Evolutionary conservation across 2,888 invertebrate species (phyloP), one percentile per base, ranked within the genome.

Genomic region (Malacosoma neustria): DNA sequence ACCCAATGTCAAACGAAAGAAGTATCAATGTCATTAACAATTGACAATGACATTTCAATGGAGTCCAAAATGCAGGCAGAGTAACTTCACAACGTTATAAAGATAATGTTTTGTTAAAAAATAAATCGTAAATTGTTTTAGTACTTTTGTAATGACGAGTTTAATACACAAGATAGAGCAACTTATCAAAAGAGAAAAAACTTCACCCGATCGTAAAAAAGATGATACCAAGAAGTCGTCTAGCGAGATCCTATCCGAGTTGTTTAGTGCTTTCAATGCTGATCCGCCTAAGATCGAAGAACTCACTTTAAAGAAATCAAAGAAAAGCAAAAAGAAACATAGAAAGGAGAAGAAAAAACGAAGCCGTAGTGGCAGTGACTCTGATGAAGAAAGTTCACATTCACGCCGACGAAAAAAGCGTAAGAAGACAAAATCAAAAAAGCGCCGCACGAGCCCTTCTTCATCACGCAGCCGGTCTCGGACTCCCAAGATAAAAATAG

Each of bases 191-290:
- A 62, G 79, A 42, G 85, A 85, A 46, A 81, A 79, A 44, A 73
- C 77, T 1, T 77, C 84, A 29, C 85, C 85, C 4, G 84, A 84
- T 22, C 68, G 72, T 30, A 74, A 73, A 46, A 81, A 80, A 57
- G 75, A 74, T 48, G 84, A 82, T 40, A 63, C 72, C 6, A 64
- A 82, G 29, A 93, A 93, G 65, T 90, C 92, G 4, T 93, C 93
- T 0, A 90, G 89, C 62, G 94, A 95, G 73, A 94, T 95, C 55
- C 84, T 95, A 12, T 92, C 94, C 0, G 95, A 95, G 72, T 77
- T 95, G 1, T 95, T 95, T 58, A 87, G 92, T 54, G 91, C 90
- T 13, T 93, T 93, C 60, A 92, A 93, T 71, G 92, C 92, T 1
- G 89, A 89, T 47, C 92, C 92, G 9, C 92, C 88, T 14, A 87